Base-by-base conservation (phyloP, 2,888 invertebrate genomes). In the Acanthoscelides obtectus region DNA sequence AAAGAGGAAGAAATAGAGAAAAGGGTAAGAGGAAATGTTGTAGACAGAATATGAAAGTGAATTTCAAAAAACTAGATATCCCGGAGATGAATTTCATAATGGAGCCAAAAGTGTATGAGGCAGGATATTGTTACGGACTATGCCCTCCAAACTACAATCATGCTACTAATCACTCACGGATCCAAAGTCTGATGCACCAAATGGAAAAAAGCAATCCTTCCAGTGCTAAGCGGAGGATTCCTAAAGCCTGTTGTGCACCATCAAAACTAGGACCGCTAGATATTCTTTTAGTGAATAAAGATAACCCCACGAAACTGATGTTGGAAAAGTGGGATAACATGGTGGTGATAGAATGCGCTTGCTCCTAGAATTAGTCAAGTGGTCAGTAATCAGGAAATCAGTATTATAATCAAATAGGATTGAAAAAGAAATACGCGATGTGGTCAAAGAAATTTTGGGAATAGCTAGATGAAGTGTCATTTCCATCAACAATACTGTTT, bases 321-420 rank as follows among this genome's bases (percentile, higher is more conserved):
- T 88, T 92, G 66, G 89, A 91, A 70, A 89, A 88, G 71, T 92
- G 92, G 92, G 89, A 89, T 78, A 90, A 92, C 79, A 92, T 92
- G 89, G 87, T 88, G 79, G 92, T 92, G 66, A 83, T 90, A 71
- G 91, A 92, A 83, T 93, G 93, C 83, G 92, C 91, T 72, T 93
- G 93, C 84, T 90, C 91, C 78, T 92, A 88, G 85, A 74, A 45
- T 45, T 6, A 45, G 6, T 12, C 45, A 45, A 12, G 45, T 45
- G 45, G 12, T 17, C 45, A 45, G 45, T 45, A 6, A 45, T 45
- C 17, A 45, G 45, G 45, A 12, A 45, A 45, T 45, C 45, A 45
- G 45, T 45, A 45, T 45, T 45, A 45, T 12, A 45, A 12, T 45
- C 5, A 45, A 12, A 45, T 12, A 17, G 17, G 5, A 45, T 45